Evolutionary conservation across 2,797 vertebrate species (phyloP).

Genomic region (Enteromius trimaculatus): DNA sequence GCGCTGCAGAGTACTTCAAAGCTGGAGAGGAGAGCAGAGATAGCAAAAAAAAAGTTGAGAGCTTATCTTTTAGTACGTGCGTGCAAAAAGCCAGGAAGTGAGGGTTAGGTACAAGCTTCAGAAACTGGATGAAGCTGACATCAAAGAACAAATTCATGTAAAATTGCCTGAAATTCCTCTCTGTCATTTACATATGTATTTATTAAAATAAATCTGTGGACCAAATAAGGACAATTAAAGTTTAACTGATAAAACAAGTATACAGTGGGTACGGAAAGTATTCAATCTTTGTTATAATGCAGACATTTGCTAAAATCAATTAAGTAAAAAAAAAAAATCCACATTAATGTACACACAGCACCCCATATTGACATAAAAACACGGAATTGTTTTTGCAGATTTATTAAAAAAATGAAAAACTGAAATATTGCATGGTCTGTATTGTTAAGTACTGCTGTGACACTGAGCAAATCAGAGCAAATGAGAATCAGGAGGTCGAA

Average conservation of each 20-base stretch:
- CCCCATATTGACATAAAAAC: no score
- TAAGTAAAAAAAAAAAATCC: no score
- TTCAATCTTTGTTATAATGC: no score
- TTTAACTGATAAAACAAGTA: background rate
- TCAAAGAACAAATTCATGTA: background rate
- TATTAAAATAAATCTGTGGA: background rate
- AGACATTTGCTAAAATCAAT: no score
- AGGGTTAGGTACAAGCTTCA: background rate
- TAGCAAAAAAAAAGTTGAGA: background rate
- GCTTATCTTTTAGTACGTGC: background rate
- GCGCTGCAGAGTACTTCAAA: conserved; percentile 87
- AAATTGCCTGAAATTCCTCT: background rate
- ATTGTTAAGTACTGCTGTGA: no score
- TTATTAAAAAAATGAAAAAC: no score
- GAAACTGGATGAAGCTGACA: conserved; percentile 33
- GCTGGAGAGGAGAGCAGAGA: conserved; percentile 69
- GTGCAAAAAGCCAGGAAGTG: background rate
- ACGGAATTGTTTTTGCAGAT: no score
- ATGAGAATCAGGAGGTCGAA: no score
- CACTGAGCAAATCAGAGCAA: no score
- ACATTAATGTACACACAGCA: no score
- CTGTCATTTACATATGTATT: background rate
- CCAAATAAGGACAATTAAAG: background rate
- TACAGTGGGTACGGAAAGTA: no score
- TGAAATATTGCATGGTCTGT: no score